Percentiles rank a stretch among this genome's conserved stretches.
phyloP scores from a whole-genome alignment of 2,113 vertebrate species.

The Trinectes maculatus region DNA sequence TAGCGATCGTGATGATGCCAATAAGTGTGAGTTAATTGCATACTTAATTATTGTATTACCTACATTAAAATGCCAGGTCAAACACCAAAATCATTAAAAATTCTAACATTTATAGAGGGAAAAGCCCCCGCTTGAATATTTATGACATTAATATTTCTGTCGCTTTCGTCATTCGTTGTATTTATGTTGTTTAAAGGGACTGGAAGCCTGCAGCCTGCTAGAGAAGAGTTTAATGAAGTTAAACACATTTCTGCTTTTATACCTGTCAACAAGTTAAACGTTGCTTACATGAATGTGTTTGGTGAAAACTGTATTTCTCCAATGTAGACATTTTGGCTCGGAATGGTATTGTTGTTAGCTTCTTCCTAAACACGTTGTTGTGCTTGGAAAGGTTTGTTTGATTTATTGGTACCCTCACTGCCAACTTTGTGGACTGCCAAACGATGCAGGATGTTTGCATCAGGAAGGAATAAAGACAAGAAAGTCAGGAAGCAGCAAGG shows the following conservation, averaged over 20 bases:
- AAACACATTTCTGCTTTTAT: too few species aligned
- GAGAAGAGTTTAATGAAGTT: too few species aligned
- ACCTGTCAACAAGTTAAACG: too few species aligned
- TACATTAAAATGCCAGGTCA: neutral
- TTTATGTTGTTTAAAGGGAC: neutral
- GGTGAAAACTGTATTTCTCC: too few species aligned
- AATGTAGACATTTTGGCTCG: too few species aligned
- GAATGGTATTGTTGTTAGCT: too few species aligned
- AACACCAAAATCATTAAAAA: neutral
- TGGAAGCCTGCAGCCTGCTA: neutral
- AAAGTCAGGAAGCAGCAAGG: neutral
- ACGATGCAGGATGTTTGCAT: neutral
- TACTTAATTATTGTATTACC: neutral
- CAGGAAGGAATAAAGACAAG: neutral
- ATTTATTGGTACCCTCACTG: too few species aligned
- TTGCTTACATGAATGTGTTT: too few species aligned
- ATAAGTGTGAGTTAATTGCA: conserved; percentile 7
- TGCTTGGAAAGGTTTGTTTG: too few species aligned
- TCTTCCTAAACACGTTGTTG: too few species aligned
- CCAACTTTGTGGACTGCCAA: neutral
- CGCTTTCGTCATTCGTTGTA: neutral
- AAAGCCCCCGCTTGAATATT: neutral
- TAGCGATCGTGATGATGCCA: neutral
- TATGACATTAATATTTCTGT: neutral
- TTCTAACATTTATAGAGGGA: neutral